Percentiles rank a stretch among this genome's conserved stretches.
These are phyloP conservation scores for Leucoptera coffeella DNA, from an alignment of 2,888 invertebrate genomes.

Conservation along the genomic window DNA sequence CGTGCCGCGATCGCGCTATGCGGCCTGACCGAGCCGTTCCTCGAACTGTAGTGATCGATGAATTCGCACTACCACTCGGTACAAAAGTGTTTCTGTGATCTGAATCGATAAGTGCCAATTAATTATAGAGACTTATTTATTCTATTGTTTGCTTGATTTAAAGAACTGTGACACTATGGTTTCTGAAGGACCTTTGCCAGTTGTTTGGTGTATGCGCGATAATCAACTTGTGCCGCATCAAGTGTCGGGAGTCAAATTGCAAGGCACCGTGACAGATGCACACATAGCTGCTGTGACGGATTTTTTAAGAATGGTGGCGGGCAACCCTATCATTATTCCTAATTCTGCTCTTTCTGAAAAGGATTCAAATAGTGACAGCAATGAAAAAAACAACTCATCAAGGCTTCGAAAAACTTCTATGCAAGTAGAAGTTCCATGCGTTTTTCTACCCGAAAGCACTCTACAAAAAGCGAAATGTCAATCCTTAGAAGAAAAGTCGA, in stretches of 20 bases:
- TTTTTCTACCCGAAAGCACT: constrained; percentile 43
- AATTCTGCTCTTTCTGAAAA: constrained; percentile 26
- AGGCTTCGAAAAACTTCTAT: constrained; percentile 44
- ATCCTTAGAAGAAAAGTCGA: constrained; percentile 35
- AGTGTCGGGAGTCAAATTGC: constrained; percentile 59
- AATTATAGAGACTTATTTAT: constrained; percentile 3
- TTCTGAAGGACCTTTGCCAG: constrained; percentile 55
- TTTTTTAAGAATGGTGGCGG: constrained; percentile 59
- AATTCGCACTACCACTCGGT: constrained; percentile 26
- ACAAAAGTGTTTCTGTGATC: constrained; percentile 30
- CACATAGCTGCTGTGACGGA: constrained; percentile 61
- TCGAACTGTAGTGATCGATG: constrained; percentile 24
- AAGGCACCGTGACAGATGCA: constrained; percentile 59
- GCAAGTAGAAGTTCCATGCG: constrained; percentile 50
- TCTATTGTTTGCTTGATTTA: constrained; percentile 9
- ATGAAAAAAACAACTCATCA: constrained; percentile 33
- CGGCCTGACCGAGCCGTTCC: constrained; percentile 37
- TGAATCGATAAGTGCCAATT: constrained; percentile 3
- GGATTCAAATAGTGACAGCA: constrained; percentile 34
- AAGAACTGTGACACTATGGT: constrained; percentile 54
- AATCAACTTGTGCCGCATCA: constrained; percentile 63
- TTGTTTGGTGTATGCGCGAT: constrained; percentile 64
- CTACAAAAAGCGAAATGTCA: constrained; percentile 40
- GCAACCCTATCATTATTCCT: constrained; percentile 56
- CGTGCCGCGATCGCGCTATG: constrained; percentile 17